Percentiles rank a stretch among this genome's conserved stretches.
These are phyloP conservation scores for Agrilus mali DNA, from an alignment of 2,888 invertebrate species.

Conservation along the genomic window DNA sequence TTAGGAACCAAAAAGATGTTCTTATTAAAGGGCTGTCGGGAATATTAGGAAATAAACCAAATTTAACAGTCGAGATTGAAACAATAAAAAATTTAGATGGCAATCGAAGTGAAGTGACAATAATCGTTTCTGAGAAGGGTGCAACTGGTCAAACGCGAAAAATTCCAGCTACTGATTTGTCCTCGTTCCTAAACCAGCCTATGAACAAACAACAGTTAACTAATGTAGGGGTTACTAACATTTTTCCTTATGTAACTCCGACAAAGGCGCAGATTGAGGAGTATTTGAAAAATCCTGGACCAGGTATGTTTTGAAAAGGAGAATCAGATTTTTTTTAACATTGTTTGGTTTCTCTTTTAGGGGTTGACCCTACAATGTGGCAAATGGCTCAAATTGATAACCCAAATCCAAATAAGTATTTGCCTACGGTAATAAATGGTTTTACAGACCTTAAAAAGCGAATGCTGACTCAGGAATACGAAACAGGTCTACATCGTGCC, in stretches of 20 bases:
- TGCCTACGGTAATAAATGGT: conserved; percentile 91
- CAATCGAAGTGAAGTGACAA: conserved; percentile 58
- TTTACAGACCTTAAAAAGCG: conserved; percentile 72
- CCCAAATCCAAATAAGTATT: conserved; percentile 78
- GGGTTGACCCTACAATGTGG: conserved; percentile 91
- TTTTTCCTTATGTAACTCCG: conserved; percentile 62
- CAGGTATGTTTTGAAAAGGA: conserved; percentile 35
- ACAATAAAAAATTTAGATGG: conserved; percentile 68
- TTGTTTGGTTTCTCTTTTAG: conserved; percentile 31
- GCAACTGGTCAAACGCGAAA: conserved; percentile 51
- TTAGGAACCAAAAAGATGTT: conserved; percentile 57
- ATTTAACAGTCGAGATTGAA: conserved; percentile 65
- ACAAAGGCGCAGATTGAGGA: conserved; percentile 70
- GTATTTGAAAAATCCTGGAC: conserved; percentile 83
- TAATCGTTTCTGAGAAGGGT: conserved; percentile 61
- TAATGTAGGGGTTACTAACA: conserved; percentile 57
- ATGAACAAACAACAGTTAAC: conserved; percentile 58
- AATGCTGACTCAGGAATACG: conserved; percentile 70
- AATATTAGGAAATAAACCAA: conserved; percentile 75
- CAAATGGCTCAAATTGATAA: conserved; percentile 92
- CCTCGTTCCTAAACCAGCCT: conserved; percentile 55
- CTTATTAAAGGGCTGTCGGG: conserved; percentile 51
- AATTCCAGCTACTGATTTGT: conserved; percentile 60
- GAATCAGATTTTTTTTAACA: neutral
- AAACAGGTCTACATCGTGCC: conserved; percentile 69